These are phyloP conservation scores for Corythornis madagascariensis DNA, from an alignment of 2,113 vertebrate species.

Conservation along the genomic window DNA sequence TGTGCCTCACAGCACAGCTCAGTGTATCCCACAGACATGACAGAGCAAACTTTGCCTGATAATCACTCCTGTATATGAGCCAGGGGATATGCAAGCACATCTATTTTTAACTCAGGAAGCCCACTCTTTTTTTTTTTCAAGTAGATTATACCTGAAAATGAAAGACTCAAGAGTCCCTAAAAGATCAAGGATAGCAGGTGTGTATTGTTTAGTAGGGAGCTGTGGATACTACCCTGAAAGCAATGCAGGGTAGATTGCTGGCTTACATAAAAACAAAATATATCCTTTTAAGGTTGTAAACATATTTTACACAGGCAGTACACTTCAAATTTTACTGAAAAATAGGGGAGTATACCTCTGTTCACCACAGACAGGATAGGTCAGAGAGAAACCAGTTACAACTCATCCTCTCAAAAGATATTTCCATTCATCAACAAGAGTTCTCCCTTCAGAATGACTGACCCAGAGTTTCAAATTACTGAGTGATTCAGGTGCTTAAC, in stretches of 20 bases:
- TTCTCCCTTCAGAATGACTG: neutral
- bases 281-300: neutral
- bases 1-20: neutral
- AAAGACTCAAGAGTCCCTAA: neutral
- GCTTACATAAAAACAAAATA: neutral
- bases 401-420: neutral
- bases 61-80: neutral
- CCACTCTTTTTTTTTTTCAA: neutral
- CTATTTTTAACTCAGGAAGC: neutral
- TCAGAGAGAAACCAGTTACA: neutral
- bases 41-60: neutral
- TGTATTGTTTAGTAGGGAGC: neutral
- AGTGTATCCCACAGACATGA: rapidly evolving
- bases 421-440: neutral
- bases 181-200: neutral
- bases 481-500: neutral
- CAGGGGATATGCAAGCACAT: neutral
- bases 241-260: neutral
- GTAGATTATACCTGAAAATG: neutral
- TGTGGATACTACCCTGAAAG: neutral
- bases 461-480: neutral
- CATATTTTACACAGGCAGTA: neutral
- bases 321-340: neutral
- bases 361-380: neutral
- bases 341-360: neutral